Evolutionary conservation across 2,797 vertebrate genomes (phyloP), one percentile per base, ranked within the genome.

Genomic region (Oryzias sinensis): DNA sequence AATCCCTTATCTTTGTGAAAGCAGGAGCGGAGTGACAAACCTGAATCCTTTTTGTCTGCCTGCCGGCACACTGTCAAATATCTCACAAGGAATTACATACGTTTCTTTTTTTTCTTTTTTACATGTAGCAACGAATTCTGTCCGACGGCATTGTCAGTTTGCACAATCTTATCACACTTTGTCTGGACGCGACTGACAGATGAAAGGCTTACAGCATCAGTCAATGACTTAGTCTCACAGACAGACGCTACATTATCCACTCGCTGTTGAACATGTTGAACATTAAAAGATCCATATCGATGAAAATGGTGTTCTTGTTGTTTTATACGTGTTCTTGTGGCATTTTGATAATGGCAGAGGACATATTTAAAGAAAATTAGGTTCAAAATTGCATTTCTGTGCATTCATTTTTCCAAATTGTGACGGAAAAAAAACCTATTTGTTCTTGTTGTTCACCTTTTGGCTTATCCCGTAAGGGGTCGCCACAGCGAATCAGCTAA

Each of bases 71-170:
- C 65, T 20, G 50, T 69, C 78, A 79, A 65, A 18, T 82, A 86
- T 88, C 76, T 67, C n/a, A 14, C 53, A 25, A 56, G 40, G 78
- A 80, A 87, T 84, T 76, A 74, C 27, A 56, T 55, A 56, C 77
- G 76, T 81, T 59, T 61, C 3, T 37, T 79, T 80, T 81, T 61
- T 59, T 79, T 79, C 80, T 61, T 61, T 56, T 51, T 62, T 42
- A 54, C 53, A 81, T 59, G 43, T 69, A 45, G 55, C 45, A 44
- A 70, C 51, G 62, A 40, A 68, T 71, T 60, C 49, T 18, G 17
- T 43, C 74, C 51, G 60, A 59, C 50, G 46, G 56, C 27, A 29
- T 53, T 46, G 22, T 46, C 24, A 9, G 42, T 50, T 59, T 59
- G 68, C 43, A 18, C 56, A 56, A 72, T 82, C 70, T 78, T 83